Conservation (phyloP, 2,797 vertebrate species). For the Cyclura pinguis region DNA sequence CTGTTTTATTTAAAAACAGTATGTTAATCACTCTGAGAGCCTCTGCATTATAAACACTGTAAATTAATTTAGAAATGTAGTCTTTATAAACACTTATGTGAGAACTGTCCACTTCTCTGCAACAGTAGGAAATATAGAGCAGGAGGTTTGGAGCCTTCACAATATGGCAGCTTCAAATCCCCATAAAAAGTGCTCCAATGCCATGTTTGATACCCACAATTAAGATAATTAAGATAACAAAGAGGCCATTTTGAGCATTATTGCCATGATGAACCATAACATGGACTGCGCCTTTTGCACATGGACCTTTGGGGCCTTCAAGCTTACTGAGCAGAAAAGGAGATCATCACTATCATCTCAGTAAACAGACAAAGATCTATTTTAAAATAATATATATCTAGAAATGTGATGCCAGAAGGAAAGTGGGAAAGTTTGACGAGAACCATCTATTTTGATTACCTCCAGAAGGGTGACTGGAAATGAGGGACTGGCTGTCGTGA, state of each 20-base stretch:
- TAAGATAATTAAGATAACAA: no score
- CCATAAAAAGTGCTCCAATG: not conserved
- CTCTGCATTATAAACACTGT: no score
- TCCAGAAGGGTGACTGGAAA: not conserved
- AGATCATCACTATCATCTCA: not conserved
- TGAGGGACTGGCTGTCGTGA: not conserved
- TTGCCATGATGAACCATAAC: not conserved
- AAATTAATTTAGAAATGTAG: no score
- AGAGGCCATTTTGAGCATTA: not conserved
- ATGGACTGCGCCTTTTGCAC: not conserved
- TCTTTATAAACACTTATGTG: no score
- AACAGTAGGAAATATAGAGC: not conserved
- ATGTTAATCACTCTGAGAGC: no score
- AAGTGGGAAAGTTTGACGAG: not conserved
- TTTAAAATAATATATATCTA: not conserved
- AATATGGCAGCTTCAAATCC: not conserved
- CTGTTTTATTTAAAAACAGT: no score
- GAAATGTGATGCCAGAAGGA: conserved; percentile 8
- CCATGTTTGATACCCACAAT: not conserved
- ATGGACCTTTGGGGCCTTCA: not conserved
- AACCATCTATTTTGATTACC: conserved; percentile 34
- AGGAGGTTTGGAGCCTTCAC: no score
- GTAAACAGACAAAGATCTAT: conserved; percentile 18
- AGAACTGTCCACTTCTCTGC: not conserved
- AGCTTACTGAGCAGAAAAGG: not conserved